Evolutionary conservation across 2,113 vertebrate species (phyloP), one percentile per base, ranked within the genome.

Genomic region (Oryzias woworae): DNA sequence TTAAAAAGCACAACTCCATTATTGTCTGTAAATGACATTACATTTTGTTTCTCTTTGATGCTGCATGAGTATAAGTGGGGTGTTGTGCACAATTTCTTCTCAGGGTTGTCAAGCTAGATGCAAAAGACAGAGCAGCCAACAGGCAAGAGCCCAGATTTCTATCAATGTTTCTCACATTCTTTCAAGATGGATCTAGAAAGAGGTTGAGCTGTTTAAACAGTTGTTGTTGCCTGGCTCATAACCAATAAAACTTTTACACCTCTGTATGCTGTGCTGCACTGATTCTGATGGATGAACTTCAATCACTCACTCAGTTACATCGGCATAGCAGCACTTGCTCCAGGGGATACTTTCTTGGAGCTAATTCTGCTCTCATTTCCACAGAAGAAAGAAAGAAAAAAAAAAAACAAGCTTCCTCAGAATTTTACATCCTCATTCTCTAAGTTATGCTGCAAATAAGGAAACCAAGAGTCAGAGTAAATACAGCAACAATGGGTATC

Each of bases 201-300:
- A 75, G 54, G 43, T 54, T 16, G 48, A 65, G 59, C 13, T 58
- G 53, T 65, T 69, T 50, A 71, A 76, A 28, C 41, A 16, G 53
- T 20, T 82, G 69, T 77, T 49, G 61, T 23, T 50, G 62, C 23
- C n/a, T 64, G 64, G 67, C 48, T 17, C 2, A 3, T 10, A 62
- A 58, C 64, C 52, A 57, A 2, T 57, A 26, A 59, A 73, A 69
- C 66, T 55, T 81, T 62, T 48, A 56, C 41, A 57, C 51, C 18
- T 76, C 44, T 36, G 66, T 45, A 17, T 43, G 41, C 59, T 64
- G 23, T 42, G 55, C 41, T 5, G 54, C 52, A 42, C 43, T 1
- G 18, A 72, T 60, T 70, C 53, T 45, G 56, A 80, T 76, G 75
- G 80, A 84, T 76, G 69, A 75, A 71, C 70, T 77, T 80, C 80